Percentiles rank a stretch among this genome's conserved stretches.
Conservation (phyloP, 1,140 invertebrate species). For the Hyles euphorbiae region DNA sequence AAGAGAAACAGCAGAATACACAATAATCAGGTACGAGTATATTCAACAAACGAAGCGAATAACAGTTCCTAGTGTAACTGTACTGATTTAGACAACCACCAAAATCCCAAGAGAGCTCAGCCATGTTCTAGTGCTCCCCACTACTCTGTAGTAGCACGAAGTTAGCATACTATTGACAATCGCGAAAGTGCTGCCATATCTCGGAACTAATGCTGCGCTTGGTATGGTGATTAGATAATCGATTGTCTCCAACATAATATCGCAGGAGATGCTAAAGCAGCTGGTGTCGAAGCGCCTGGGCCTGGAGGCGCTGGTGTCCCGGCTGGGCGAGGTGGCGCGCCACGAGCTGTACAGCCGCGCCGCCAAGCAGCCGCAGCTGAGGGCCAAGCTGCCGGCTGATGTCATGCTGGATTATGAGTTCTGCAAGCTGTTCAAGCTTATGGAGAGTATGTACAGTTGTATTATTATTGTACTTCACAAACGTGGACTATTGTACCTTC, state of each 20-base stretch:
- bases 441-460: slow-evolving; percentile 78
- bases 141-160: no score
- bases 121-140: no score
- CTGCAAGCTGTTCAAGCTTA: slow-evolving; percentile 89
- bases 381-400: slow-evolving; percentile 84
- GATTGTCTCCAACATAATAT: background rate
- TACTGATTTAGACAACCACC: no score
- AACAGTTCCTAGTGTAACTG: no score
- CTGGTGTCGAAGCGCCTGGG: slow-evolving; percentile 95
- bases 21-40: no score
- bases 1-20: no score
- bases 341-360: slow-evolving; percentile 95
- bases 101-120: no score
- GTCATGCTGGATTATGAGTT: slow-evolving; percentile 97
- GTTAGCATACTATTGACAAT: no score
- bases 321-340: slow-evolving; percentile 89
- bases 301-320: slow-evolving; percentile 91
- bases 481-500: no score
- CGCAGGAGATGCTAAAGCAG: slow-evolving; percentile 82
- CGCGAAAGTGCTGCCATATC: no score
- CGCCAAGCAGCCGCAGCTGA: slow-evolving; percentile 94
- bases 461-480: background rate
- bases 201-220: no score
- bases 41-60: no score
- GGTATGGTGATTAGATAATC: background rate